phyloP scores from a whole-genome alignment of 2,113 vertebrate species.

The Perognathus longimembris region DNA sequence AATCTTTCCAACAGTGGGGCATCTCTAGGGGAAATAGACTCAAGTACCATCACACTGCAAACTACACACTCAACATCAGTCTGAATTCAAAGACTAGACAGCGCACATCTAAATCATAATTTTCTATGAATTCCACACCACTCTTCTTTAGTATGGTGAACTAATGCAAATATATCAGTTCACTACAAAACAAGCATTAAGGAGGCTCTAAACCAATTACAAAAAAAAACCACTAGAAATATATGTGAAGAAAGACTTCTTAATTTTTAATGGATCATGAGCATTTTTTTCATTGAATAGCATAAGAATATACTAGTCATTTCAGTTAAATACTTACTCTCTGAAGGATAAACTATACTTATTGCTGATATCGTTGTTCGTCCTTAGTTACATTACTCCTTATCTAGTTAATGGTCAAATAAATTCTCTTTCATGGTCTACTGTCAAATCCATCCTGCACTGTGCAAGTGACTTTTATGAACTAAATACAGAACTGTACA shows the following conservation, averaged over 20 bases:
- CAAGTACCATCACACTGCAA: neutral
- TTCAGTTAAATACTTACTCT: neutral
- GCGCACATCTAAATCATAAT: neutral
- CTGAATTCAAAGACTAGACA: conserved; percentile 5
- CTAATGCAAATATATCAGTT: conserved; percentile 5
- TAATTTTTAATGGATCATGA: neutral
- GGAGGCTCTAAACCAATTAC: neutral
- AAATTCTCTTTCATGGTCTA: conserved; percentile 39
- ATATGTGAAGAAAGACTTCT: neutral
- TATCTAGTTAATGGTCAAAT: conserved; percentile 52
- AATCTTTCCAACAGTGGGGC: neutral
- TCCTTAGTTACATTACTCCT: neutral
- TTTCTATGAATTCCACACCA: neutral
- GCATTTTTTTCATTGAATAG: neutral
- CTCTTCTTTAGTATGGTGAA: conserved; percentile 9
- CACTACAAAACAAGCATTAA: neutral
- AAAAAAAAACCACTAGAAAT: neutral
- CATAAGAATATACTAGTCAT: neutral
- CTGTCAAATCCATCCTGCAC: conserved; percentile 48
- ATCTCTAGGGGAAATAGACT: neutral
- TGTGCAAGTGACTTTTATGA: conserved; percentile 50
- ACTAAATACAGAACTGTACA: conserved; percentile 28
- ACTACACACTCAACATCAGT: neutral
- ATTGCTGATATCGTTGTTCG: neutral
- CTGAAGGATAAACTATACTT: neutral